Percentiles rank a stretch among this genome's conserved stretches.
phyloP scores from a whole-genome alignment of 92 coral and sea anemone genomes.

The Plumapathes pennacea region DNA sequence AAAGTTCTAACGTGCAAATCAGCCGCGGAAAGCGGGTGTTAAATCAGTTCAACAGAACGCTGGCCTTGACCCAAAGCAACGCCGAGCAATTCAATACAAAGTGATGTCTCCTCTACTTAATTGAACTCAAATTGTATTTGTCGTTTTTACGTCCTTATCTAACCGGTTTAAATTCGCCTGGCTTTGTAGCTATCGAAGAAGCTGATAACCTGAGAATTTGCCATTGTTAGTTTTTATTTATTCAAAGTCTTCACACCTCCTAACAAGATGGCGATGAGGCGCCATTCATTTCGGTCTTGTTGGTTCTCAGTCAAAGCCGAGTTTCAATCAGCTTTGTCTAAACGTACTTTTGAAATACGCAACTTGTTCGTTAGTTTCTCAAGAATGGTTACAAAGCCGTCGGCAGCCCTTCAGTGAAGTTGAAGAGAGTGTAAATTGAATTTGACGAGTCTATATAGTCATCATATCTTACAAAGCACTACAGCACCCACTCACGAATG shows the following conservation, averaged over 20 bases:
- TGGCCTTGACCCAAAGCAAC: no score
- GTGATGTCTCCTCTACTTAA: conserved; percentile 29
- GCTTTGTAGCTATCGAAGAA: conserved; percentile 10
- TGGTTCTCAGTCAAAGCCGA: no score
- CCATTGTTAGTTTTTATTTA: conserved; percentile 34
- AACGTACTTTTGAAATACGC: no score
- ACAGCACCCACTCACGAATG: no score
- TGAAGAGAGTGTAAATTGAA: no score
- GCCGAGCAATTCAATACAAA: conserved; percentile 30
- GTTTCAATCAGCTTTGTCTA: no score
- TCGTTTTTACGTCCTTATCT: conserved; percentile 60
- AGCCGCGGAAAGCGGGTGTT: conserved; percentile 4
- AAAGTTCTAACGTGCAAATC: conserved; percentile 3
- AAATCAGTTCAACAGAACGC: conserved; percentile 1
- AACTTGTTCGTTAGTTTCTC: no score
- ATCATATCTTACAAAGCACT: no score
- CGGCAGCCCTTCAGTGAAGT: no score
- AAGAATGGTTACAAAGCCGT: no score
- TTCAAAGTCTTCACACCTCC: conserved; percentile 43
- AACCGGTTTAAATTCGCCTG: conserved; percentile 38
- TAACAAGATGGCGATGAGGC: conserved; percentile 33
- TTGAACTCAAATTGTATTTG: conserved; percentile 40
- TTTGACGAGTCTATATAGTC: no score
- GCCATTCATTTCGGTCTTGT: not conserved
- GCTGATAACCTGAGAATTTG: conserved; percentile 17